Base-by-base conservation (phyloP, 2,113 vertebrate genomes). In the Corythaeola cristata region DNA sequence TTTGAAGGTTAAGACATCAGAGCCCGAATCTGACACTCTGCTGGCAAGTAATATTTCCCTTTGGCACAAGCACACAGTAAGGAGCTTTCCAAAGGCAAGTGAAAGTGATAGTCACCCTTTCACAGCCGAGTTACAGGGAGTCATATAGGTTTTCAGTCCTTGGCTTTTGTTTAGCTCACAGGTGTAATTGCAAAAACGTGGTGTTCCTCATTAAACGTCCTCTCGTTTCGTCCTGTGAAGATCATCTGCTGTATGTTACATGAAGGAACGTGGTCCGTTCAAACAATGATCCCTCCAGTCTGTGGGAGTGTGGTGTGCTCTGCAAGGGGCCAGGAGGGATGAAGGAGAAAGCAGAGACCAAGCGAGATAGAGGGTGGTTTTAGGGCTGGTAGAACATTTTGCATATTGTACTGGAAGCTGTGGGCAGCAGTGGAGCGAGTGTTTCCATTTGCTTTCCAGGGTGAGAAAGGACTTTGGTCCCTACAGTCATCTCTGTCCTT, bases 1-100 rank as follows among this genome's bases (percentile, higher is more conserved):
- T 93, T 44, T 74, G 73, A 64, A 87, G 83, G 85, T 96, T 90
- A 92, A 95, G 76, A 88, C 60, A 90, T 93, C 92, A 90, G 86
- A 93, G 69, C 62, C 66, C 45, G 41, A 8, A 53, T 60, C 45
- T 85, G 77, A 81, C 58, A 52, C 68, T 58, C 52, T 92, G 88
- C 52, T 79, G 92, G 76, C 53, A 67, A 89, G 41, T 49, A 47
- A 47, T 53, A 11, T 12, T 53, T 90, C 69, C 59, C 56, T 59
- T 88, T 50, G 79, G 88, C 82, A 9, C 30, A 19, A 35, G 49
- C 15, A 4, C 37, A 17, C 0, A 0, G 33, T 28, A 21, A n/a
- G 58, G 73, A 90, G 47, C 69, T 88, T 94, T 79, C 78, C 55
- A 41, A 26, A 82, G 74, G 71, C 60, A n/a, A 73, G 66, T 33